Evolutionary conservation across 2,888 invertebrate genomes (phyloP).

Genomic region (Leucoptera coffeella): DNA sequence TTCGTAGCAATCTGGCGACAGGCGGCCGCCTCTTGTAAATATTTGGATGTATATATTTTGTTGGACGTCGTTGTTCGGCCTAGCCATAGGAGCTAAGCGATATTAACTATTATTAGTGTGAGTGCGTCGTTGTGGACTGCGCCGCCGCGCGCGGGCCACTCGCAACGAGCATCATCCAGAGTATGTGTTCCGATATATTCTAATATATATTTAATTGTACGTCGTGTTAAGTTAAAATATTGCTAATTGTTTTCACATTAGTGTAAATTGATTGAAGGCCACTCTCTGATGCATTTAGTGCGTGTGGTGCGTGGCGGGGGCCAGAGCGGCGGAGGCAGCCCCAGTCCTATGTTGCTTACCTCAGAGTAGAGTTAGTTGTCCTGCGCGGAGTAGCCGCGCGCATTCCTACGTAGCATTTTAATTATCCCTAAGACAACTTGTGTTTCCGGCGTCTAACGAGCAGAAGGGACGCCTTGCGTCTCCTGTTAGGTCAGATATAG

Average conservation of each 20-base stretch:
- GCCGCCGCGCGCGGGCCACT: too few relatives aligned
- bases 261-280: slow-evolving; percentile 13
- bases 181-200: slow-evolving; percentile 3
- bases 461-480: too few relatives aligned
- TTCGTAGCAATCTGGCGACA: background rate
- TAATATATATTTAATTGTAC: too few relatives aligned
- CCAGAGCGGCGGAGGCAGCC: too few relatives aligned
- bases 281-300: slow-evolving; percentile 15
- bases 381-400: too few relatives aligned
- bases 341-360: slow-evolving; percentile 51
- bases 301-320: slow-evolving; percentile 14
- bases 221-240: slow-evolving; percentile 2
- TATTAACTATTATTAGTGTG: slow-evolving; percentile 1
- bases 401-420: too few relatives aligned
- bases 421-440: too few relatives aligned
- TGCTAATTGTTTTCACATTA: slow-evolving; percentile 9
- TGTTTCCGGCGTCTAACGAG: too few relatives aligned
- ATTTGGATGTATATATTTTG: slow-evolving; percentile 2
- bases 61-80: slow-evolving; percentile 2
- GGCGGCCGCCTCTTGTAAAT: slow-evolving; percentile 1
- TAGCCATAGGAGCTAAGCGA: slow-evolving; percentile 2
- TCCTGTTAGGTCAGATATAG: too few relatives aligned
- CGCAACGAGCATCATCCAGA: slow-evolving; percentile 3
- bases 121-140: background rate
- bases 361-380: too few relatives aligned